phyloP scores from a whole-genome alignment of 2,888 invertebrate genomes.

The Drosophila paracracens region DNA sequence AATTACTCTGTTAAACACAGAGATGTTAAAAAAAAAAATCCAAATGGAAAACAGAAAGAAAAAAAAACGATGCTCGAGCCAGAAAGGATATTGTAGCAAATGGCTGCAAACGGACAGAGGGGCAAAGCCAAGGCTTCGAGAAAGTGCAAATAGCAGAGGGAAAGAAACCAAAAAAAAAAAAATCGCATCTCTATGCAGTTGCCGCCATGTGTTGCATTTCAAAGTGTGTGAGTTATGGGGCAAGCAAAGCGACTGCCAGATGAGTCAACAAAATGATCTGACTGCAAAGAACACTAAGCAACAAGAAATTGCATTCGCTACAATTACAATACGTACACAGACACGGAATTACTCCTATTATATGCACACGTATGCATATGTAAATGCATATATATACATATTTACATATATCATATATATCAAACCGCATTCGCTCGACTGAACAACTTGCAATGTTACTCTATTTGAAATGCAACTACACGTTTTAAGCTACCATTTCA shows the following conservation, averaged over 20 bases:
- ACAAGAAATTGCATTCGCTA: slow-evolving; percentile 33
- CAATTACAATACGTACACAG: slow-evolving; percentile 5
- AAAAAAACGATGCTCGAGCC: slow-evolving; percentile 9
- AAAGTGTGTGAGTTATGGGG: slow-evolving; percentile 76
- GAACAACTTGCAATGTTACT: slow-evolving; percentile 36
- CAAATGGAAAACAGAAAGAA: not conserved
- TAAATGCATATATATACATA: slow-evolving; percentile 39
- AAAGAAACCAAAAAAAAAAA: slow-evolving; percentile 1
- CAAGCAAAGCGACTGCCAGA: slow-evolving; percentile 53
- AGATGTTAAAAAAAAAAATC: slow-evolving; percentile 17
- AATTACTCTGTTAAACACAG: slow-evolving; percentile 18
- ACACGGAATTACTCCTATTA: slow-evolving; percentile 1
- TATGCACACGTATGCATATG: slow-evolving; percentile 39
- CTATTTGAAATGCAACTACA: slow-evolving; percentile 10
- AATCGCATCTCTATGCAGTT: slow-evolving; percentile 27
- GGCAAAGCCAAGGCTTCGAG: slow-evolving; percentile 23
- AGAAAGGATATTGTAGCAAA: slow-evolving; percentile 74
- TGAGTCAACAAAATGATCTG: slow-evolving; percentile 63
- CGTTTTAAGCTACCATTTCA: slow-evolving; percentile 20
- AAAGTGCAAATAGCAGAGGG: slow-evolving; percentile 36
- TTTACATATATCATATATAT: slow-evolving; percentile 38
- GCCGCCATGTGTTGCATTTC: slow-evolving; percentile 78
- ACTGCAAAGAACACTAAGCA: slow-evolving; percentile 28
- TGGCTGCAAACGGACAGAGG: slow-evolving; percentile 44
- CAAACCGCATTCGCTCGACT: slow-evolving; percentile 38